Percentiles rank a stretch among this genome's conserved stretches.
Evolutionary conservation across 2,113 vertebrate genomes (phyloP).

Genomic region (Nibea albiflora): DNA sequence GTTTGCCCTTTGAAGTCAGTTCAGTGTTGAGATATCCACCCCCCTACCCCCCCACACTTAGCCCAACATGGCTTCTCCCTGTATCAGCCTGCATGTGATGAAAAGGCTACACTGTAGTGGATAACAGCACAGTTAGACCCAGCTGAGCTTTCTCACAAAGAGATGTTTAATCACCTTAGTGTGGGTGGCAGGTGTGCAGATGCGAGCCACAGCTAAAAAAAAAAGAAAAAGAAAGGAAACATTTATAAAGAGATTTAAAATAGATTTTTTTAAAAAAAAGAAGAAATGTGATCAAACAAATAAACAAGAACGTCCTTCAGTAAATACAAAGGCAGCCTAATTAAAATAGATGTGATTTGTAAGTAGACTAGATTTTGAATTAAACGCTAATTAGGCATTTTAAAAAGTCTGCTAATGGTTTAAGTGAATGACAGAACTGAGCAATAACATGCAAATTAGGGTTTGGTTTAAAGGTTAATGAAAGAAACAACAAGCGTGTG

Average conservation of each 20-base stretch:
- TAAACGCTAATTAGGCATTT: background rate
- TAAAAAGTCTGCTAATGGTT: background rate
- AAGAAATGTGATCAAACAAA: background rate
- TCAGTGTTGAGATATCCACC: slow-evolving; percentile 36
- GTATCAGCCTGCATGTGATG: slow-evolving; percentile 53
- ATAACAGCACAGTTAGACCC: slow-evolving; percentile 25
- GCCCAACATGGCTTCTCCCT: slow-evolving; percentile 46
- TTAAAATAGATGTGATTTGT: background rate
- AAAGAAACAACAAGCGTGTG: slow-evolving; percentile 16
- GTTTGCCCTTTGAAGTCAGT: slow-evolving; percentile 61
- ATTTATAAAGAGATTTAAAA: background rate
- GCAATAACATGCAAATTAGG: slow-evolving; percentile 8
- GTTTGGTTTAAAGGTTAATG: slow-evolving; percentile 24
- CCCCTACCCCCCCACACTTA: background rate
- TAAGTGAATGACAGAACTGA: background rate
- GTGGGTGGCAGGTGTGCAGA: slow-evolving; percentile 45
- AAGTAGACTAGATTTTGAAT: background rate
- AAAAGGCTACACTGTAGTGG: slow-evolving; percentile 46
- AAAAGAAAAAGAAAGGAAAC: background rate
- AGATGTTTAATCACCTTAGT: slow-evolving; percentile 53
- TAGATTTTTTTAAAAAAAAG: background rate
- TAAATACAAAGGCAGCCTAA: background rate
- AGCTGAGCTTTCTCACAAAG: slow-evolving; percentile 42
- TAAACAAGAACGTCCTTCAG: background rate
- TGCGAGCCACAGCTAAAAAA: slow-evolving; percentile 29